phyloP scores from a whole-genome alignment of 2,113 vertebrate genomes.

The Chamaea fasciata region DNA sequence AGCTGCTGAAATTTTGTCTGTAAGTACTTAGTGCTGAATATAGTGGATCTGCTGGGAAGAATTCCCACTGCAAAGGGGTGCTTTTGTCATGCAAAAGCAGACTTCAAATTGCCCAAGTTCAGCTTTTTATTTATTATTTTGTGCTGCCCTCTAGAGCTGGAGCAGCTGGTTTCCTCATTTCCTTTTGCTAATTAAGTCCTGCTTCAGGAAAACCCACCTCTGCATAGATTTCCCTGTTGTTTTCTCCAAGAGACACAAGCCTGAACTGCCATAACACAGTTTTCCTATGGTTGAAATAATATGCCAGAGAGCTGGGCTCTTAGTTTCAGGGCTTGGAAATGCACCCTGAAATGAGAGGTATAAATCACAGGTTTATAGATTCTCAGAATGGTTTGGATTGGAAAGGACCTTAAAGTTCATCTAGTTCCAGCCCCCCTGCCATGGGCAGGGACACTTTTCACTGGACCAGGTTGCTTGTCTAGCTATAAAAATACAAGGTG shows the following conservation, averaged over 20 bases:
- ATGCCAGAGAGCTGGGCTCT: background rate
- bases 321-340: background rate
- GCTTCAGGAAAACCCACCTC: background rate
- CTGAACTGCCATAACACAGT: background rate
- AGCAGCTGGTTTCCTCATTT: background rate
- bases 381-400: background rate
- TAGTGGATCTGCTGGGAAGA: background rate
- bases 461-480: background rate
- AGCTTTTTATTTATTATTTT: slow-evolving; percentile 41
- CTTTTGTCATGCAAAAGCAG: background rate
- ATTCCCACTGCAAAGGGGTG: background rate
- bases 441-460: background rate
- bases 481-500: background rate
- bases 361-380: background rate
- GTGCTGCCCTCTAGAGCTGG: slow-evolving; percentile 61
- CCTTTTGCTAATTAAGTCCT: background rate
- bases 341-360: background rate
- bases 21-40: fast-evolving
- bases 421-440: background rate
- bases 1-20: background rate
- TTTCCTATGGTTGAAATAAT: background rate
- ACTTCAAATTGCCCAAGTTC: background rate
- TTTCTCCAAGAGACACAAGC: background rate
- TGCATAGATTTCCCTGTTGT: background rate
- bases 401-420: background rate